Base-by-base conservation (phyloP, 2,113 vertebrate species). In the Xiphophorus maculatus region DNA sequence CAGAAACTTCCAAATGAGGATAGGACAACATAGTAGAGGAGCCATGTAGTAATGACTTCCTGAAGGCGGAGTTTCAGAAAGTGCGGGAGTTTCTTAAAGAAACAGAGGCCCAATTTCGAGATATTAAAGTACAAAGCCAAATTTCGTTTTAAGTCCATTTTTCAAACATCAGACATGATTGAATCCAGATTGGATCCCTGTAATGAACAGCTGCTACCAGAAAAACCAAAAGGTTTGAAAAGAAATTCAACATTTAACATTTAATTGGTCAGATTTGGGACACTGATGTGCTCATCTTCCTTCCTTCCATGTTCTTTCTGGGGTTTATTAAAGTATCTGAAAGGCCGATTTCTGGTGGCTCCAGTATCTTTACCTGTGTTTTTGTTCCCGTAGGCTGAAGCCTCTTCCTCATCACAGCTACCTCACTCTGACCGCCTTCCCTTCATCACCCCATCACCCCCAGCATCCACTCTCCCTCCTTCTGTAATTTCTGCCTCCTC, bases 371-470 rank as follows among this genome's bases (percentile, higher is more conserved):
- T 69, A 63, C 87, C 65, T 78, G 32, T 92, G 40, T 91, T 71
- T 40, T 92, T 92, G 54, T 88, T 69, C 84, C 83, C 60, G 0
- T 87, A 93, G 90, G 90, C 84, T 76, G 87, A 85, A 40, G 84
- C 74, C 70, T 73, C 78, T 37, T 69, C 88, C 51, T 51, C 58
- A 54, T 73, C 80, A 63, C 74, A 65, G 35, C 79, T 81, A n/a
- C 69, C 89, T 66, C 80, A 54, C 81, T 65, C 71, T 15, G 35
- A n/a, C 69, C 84, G 68, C 54, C 58, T 76, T 71, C 74, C 83
- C 54, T 60, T 74, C 68, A 91, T 93, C 83, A 78, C 66, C 54
- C 69, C 87, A 82, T 90, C 87, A 83, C 93, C 94, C 74, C 93
- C 91, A 86, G 77, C 80, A 69, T 92, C 88, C 14, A 73, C 77